Base-by-base conservation (phyloP, 2,113 vertebrate genomes). In the Beaufortia kweichowensis region DNA sequence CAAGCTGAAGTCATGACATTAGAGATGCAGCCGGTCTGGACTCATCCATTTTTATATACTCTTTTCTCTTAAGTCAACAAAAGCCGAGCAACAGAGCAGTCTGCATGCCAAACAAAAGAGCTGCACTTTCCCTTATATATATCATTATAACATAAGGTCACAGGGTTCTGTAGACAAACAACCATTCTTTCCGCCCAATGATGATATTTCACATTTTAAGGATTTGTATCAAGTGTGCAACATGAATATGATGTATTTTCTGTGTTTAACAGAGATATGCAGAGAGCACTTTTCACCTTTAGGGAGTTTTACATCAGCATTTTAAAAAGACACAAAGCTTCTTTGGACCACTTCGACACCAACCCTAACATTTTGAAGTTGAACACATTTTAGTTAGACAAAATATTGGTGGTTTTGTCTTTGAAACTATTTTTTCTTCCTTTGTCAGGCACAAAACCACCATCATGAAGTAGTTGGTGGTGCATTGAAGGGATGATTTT, bases 1-100 rank as follows among this genome's bases (percentile, higher is more conserved):
- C 88, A 89, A 88, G 88, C 85, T 88, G 87, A 83, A 90, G 90
- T 89, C 88, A 87, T 87, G 90, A 88, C 90, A 90, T 92, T 90
- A 92, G 86, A 88, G 81, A 89, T 89, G 87, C 89, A 88, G 86
- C 85, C 84, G 85, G 84, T 83, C 87, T 85, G 86, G 85, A 85
- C 85, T 84, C 81, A 87, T 88, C 83, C 83, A 83, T 84, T 81
- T 87, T 81, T 86, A 66, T 86, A 85, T 83, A 75, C 81, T 80
- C 75, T 84, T 68, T 81, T 84, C 81, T 80, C 74, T 84, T 79
- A 83, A 83, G 82, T 83, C 77, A 82, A 85, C 79, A 81, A 83
- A 73, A 79, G 65, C 74, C 21, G 29, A 69, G 26, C 15, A 68
- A 68, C 31, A 29, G 39, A 67, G 55, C 63, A 77, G 26, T 55